These are phyloP conservation scores for Acronicta alni DNA, from an alignment of 2,888 invertebrate species.

Conservation along the genomic window DNA sequence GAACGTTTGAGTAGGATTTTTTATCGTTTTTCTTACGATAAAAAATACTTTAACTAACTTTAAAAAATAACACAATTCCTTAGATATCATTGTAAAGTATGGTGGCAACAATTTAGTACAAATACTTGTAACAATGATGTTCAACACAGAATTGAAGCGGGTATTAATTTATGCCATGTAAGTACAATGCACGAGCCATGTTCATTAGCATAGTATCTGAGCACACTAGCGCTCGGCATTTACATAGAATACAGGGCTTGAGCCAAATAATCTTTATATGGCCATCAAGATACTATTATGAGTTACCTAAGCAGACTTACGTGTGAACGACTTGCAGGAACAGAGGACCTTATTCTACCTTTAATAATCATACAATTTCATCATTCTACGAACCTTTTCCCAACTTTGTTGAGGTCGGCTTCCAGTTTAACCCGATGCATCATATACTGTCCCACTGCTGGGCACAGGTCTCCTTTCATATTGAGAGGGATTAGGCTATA, in stretches of 20 bases:
- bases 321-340: constrained; percentile 7
- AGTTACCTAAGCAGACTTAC: constrained; percentile 16
- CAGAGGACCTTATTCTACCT: too few relatives aligned
- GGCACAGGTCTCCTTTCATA: too few relatives aligned
- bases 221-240: constrained; percentile 35
- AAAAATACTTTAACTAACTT: background rate
- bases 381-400: too few relatives aligned
- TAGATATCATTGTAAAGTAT: background rate
- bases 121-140: background rate
- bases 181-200: constrained; percentile 8
- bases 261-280: constrained; percentile 56
- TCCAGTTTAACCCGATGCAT: too few relatives aligned
- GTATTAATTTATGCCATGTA: constrained; percentile 39
- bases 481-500: too few relatives aligned
- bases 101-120: background rate
- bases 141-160: background rate
- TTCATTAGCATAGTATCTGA: constrained; percentile 45
- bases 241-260: constrained; percentile 58
- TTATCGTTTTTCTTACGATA: background rate
- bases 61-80: background rate
- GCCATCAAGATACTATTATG: constrained; percentile 36
- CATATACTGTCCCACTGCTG: too few relatives aligned
- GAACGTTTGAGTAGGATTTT: too few relatives aligned
- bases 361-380: too few relatives aligned
- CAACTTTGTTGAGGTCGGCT: too few relatives aligned